Evolutionary conservation across 2,888 invertebrate genomes (phyloP).

Genomic region (Thyatira batis): DNA sequence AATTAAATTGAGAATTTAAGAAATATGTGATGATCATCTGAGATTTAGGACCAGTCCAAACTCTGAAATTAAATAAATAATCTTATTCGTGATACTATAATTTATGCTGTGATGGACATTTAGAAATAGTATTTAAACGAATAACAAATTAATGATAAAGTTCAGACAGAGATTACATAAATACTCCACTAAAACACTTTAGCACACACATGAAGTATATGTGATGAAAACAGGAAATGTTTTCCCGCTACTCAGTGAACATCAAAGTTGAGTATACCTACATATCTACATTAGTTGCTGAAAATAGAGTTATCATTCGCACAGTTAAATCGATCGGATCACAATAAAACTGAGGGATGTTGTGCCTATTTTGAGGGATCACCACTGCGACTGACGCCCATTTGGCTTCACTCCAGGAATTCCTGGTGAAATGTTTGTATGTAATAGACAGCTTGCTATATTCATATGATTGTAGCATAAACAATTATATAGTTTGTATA

Average conservation of each 20-base stretch:
- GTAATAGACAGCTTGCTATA: constrained; percentile 22
- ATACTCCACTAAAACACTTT: too few relatives aligned
- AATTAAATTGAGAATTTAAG: too few relatives aligned
- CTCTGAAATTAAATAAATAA: too few relatives aligned
- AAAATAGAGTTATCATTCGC: constrained; percentile 16
- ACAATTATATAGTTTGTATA: constrained; percentile 11
- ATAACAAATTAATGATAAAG: too few relatives aligned
- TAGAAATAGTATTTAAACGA: too few relatives aligned
- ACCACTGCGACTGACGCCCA: constrained; percentile 30
- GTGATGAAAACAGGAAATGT: background rate
- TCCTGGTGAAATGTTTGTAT: constrained; percentile 39
- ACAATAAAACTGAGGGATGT: constrained; percentile 46
- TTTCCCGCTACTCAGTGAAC: background rate
- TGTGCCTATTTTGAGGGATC: constrained; percentile 53
- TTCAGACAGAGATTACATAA: too few relatives aligned
- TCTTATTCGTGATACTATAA: too few relatives aligned
- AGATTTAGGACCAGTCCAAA: too few relatives aligned
- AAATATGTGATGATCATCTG: too few relatives aligned
- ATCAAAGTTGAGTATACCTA: background rate
- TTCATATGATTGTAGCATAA: constrained; percentile 32
- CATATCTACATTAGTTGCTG: background rate
- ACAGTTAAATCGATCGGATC: constrained; percentile 24
- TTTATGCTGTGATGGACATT: too few relatives aligned
- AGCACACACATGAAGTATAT: background rate
- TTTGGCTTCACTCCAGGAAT: constrained; percentile 57